Conservation (phyloP, 2,797 vertebrate genomes). For the Cyprinella venusta region DNA sequence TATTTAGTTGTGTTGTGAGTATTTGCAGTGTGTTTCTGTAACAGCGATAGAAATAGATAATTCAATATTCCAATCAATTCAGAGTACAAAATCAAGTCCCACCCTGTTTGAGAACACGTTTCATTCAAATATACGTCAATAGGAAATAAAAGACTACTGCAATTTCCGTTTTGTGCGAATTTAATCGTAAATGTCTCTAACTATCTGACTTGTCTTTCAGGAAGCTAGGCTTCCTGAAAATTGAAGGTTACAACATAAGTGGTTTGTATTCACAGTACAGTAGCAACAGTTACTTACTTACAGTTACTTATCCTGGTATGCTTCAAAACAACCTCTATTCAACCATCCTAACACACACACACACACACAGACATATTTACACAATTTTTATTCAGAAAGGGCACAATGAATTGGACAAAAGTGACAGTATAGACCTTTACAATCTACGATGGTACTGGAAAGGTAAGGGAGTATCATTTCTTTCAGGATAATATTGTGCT, state of each 20-base stretch:
- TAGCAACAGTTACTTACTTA: background rate
- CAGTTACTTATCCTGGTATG: too few species aligned
- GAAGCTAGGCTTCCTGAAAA: too few species aligned
- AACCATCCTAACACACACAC: background rate
- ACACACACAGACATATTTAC: too few species aligned
- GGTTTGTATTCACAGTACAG: conserved; percentile 7
- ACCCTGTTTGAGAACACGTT: background rate
- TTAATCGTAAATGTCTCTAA: background rate
- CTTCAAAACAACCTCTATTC: background rate
- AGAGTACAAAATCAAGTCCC: background rate
- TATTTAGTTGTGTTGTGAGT: too few species aligned
- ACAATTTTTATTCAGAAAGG: background rate
- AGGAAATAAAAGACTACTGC: background rate
- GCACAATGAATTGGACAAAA: background rate
- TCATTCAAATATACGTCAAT: background rate
- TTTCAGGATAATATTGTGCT: background rate
- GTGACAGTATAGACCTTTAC: too few species aligned
- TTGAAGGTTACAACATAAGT: conserved; percentile 3
- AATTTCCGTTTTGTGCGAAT: background rate
- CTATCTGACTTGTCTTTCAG: background rate
- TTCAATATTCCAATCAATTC: background rate
- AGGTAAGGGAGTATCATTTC: background rate
- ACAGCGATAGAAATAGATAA: background rate
- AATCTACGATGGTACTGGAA: background rate
- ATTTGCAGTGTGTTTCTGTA: too few species aligned